These are phyloP conservation scores for Oceanites oceanicus DNA, from an alignment of 2,113 vertebrate species.

Conservation along the genomic window DNA sequence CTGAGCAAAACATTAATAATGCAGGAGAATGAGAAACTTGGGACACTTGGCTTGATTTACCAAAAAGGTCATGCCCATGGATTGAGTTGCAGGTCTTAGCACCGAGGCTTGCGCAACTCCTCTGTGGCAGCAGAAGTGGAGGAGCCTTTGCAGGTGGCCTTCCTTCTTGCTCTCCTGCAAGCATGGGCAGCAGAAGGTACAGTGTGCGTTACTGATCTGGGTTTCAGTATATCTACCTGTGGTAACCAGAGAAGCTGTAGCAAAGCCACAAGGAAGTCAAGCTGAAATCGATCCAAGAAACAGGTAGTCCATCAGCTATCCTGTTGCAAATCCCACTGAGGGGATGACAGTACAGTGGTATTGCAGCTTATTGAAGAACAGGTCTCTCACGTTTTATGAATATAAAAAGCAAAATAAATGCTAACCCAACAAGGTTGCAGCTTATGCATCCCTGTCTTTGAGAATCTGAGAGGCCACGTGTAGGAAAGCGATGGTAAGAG, in stretches of 20 bases:
- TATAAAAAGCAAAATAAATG: neutral
- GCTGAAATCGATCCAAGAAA: neutral
- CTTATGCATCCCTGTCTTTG: neutral
- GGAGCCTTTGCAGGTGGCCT: neutral
- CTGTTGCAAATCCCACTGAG: slow-evolving; percentile 1
- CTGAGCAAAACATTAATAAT: slow-evolving; percentile 46
- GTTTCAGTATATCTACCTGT: neutral
- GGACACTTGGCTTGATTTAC: neutral
- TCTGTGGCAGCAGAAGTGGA: neutral
- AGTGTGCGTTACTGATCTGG: neutral
- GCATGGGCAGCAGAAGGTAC: neutral
- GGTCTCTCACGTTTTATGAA: neutral
- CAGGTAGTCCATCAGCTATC: neutral
- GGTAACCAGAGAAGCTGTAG: neutral
- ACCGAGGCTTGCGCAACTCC: neutral
- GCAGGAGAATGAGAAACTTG: slow-evolving; percentile 30
- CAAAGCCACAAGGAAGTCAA: neutral
- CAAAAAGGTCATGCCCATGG: neutral
- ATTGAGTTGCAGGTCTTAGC: slow-evolving; percentile 24
- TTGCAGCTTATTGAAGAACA: neutral
- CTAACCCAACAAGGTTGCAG: neutral
- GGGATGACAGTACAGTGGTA: neutral
- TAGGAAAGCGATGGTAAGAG: neutral
- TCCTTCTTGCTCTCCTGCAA: neutral
- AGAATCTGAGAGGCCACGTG: neutral